Percentiles rank a stretch among this genome's conserved stretches.
phyloP scores from a whole-genome alignment of 1,140 invertebrate genomes.

The Pseudomyrmex cubaensis region DNA sequence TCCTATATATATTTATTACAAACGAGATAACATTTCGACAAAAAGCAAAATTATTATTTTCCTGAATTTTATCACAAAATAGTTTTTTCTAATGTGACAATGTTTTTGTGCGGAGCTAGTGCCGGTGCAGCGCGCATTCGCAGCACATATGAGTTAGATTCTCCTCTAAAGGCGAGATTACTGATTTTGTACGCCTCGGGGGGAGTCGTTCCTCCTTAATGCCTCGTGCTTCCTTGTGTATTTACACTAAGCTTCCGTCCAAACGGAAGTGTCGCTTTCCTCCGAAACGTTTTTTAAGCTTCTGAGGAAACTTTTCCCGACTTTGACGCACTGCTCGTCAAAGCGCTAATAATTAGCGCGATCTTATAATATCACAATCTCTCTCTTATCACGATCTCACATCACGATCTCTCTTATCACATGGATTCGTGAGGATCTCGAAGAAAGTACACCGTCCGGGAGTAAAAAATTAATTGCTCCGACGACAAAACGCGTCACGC shows the following conservation, averaged over 20 bases:
- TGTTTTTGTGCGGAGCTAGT: constrained; percentile 42
- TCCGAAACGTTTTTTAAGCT: not conserved
- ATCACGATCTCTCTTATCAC: not conserved
- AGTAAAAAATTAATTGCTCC: constrained; percentile 7
- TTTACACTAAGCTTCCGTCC: constrained; percentile 65
- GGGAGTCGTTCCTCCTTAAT: constrained; percentile 70
- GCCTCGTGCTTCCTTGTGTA: constrained; percentile 67
- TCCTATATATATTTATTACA: not conserved
- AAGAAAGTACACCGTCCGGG: not conserved
- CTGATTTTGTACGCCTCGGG: constrained; percentile 73
- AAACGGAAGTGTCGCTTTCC: not conserved
- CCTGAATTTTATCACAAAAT: constrained; percentile 8
- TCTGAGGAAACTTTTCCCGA: not conserved
- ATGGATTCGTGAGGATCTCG: too few relatives aligned
- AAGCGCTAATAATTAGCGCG: too few relatives aligned
- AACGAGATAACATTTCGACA: not conserved
- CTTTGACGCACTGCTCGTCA: too few relatives aligned
- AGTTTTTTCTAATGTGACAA: constrained; percentile 50
- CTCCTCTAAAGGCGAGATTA: constrained; percentile 67
- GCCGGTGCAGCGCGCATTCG: constrained; percentile 47
- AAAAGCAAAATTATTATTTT: not conserved
- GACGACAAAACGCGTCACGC: not conserved
- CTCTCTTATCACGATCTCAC: not conserved
- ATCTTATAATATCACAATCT: not conserved
- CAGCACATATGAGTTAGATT: constrained; percentile 57